Evolutionary conservation across 2,113 vertebrate species (phyloP).

Genomic region (Barbus barbus): DNA sequence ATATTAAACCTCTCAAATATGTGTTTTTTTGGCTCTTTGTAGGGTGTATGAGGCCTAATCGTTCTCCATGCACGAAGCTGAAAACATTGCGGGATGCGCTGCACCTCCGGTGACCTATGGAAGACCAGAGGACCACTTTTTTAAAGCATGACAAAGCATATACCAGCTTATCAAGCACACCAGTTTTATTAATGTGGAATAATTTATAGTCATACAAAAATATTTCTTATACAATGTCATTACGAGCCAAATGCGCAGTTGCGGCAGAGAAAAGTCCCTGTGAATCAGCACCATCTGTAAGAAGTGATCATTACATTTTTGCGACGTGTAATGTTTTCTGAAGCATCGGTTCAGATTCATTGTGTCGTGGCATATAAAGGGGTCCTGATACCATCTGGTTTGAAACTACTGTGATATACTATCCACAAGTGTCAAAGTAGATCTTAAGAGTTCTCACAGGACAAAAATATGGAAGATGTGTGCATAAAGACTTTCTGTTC

Average conservation of each 20-base stretch:
- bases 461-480: slow-evolving; percentile 12
- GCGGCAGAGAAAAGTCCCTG: slow-evolving; percentile 40
- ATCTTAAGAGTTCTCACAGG: slow-evolving; percentile 30
- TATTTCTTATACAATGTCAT: slow-evolving; percentile 47
- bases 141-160: slow-evolving; percentile 40
- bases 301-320: slow-evolving; percentile 38
- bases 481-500: slow-evolving; percentile 34
- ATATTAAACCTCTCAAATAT: background rate
- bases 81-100: slow-evolving; percentile 37
- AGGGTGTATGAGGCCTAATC: slow-evolving; percentile 79
- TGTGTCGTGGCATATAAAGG: slow-evolving; percentile 45
- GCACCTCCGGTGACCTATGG: slow-evolving; percentile 46
- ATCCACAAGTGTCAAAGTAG: slow-evolving; percentile 45
- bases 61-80: slow-evolving; percentile 12
- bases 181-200: slow-evolving; percentile 45
- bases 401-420: slow-evolving; percentile 37
- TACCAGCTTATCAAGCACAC: slow-evolving; percentile 57
- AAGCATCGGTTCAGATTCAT: slow-evolving; percentile 41
- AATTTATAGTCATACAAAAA: slow-evolving; percentile 15
- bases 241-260: slow-evolving; percentile 49
- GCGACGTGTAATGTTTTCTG: slow-evolving; percentile 40
- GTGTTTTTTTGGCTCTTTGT: slow-evolving; percentile 42
- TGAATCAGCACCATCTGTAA: slow-evolving; percentile 48
- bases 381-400: slow-evolving; percentile 38
- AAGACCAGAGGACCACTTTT: slow-evolving; percentile 46